A percentile compares a stretch with the other conserved stretches of the same genome.
These are phyloP conservation scores for Candidula unifasciata DNA, from an alignment of 2,888 invertebrate genomes.

Conservation along the genomic window DNA sequence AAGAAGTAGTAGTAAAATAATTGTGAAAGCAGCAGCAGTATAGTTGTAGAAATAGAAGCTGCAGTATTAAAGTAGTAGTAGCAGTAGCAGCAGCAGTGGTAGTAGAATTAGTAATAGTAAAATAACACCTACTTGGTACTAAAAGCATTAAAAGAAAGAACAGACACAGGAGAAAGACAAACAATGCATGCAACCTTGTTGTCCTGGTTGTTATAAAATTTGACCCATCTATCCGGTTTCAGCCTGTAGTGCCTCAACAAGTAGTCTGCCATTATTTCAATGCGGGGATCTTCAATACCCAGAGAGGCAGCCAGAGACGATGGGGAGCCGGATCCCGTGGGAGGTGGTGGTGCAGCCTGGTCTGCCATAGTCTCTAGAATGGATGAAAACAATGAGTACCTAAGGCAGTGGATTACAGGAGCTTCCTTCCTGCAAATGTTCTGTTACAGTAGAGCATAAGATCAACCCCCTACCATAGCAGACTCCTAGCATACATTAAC, in stretches of 20 bases:
- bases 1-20: too few species aligned
- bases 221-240: conserved; percentile 51
- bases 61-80: too few species aligned
- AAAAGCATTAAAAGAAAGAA: conserved; percentile 48
- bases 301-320: conserved; percentile 42
- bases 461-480: too few species aligned
- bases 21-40: too few species aligned
- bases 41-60: too few species aligned
- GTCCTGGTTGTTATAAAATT: conserved; percentile 47
- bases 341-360: neutral
- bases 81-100: too few species aligned
- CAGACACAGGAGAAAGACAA: conserved; percentile 25
- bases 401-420: neutral
- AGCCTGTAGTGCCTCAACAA: conserved; percentile 40
- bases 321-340: neutral
- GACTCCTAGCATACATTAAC: too few species aligned
- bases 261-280: conserved; percentile 47
- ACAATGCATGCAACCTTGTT: conserved; percentile 14
- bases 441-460: too few species aligned
- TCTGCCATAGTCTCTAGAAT: conserved; percentile 6
- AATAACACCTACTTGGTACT: too few species aligned
- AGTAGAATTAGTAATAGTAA: too few species aligned
- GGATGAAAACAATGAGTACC: conserved; percentile 30
- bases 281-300: conserved; percentile 44
- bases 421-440: too few species aligned